phyloP scores from a whole-genome alignment of 2,888 invertebrate genomes.

The Watsonalla cultraria region DNA sequence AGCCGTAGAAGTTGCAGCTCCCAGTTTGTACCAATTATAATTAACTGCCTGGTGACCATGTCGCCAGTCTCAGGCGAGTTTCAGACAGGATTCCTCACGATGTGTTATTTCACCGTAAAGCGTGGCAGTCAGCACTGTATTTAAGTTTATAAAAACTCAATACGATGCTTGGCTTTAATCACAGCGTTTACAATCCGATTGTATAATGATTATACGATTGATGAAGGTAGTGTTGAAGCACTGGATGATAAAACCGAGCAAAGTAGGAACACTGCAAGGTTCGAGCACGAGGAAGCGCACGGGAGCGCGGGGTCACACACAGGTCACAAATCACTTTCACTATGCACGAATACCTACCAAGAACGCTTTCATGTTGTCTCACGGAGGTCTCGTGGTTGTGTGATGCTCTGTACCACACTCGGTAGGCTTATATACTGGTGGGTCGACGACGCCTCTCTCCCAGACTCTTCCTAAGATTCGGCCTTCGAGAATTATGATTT shows the following conservation, averaged over 20 bases:
- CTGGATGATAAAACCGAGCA: slow-evolving; percentile 44
- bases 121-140: no score
- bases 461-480: slow-evolving; percentile 75
- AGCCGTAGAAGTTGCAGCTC: no score
- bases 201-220: not conserved
- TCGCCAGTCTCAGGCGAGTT: no score
- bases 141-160: slow-evolving; percentile 6
- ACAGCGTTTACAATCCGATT: slow-evolving; percentile 2
- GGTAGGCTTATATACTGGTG: slow-evolving; percentile 65
- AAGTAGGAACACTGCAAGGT: slow-evolving; percentile 51
- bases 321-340: slow-evolving; percentile 76
- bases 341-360: slow-evolving; percentile 73
- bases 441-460: slow-evolving; percentile 70
- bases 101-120: no score
- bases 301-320: slow-evolving; percentile 57
- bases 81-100: no score
- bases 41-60: no score
- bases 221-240: slow-evolving; percentile 4
- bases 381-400: slow-evolving; percentile 72
- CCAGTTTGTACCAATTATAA: no score
- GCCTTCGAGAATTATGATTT: slow-evolving; percentile 79
- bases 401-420: slow-evolving; percentile 65
- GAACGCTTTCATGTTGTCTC: slow-evolving; percentile 78
- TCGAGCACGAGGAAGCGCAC: slow-evolving; percentile 46
- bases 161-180: slow-evolving; percentile 33